These are phyloP conservation scores for Trididemnum clinides DNA, from an alignment of 23 tunicate genomes.

Conservation along the genomic window DNA sequence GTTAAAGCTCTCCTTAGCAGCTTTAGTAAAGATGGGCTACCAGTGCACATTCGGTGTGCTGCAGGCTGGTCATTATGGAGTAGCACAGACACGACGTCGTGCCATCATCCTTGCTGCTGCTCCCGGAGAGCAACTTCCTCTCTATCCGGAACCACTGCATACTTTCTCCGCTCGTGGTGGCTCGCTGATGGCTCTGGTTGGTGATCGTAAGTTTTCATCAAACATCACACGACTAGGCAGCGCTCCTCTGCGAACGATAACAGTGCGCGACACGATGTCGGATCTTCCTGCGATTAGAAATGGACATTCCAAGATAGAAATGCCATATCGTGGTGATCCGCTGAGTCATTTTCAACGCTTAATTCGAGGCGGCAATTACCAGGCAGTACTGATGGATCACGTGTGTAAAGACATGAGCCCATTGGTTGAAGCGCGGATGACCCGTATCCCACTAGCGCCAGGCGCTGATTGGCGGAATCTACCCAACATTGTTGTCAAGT, in stretches of 20 bases:
- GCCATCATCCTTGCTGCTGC: slow-evolving; percentile 92
- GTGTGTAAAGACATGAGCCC: slow-evolving; percentile 87
- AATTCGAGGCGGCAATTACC: slow-evolving; percentile 60
- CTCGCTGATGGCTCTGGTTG: slow-evolving; percentile 60
- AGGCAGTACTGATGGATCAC: slow-evolving; percentile 73
- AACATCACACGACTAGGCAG: slow-evolving; percentile 51
- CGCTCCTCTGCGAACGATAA: slow-evolving; percentile 85
- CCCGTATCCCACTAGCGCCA: slow-evolving; percentile 65
- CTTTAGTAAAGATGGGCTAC: slow-evolving; percentile 80
- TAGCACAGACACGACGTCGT: slow-evolving; percentile 81
- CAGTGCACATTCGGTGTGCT: slow-evolving; percentile 89
- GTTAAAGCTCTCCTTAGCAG: slow-evolving; percentile 71
- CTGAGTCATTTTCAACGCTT: slow-evolving; percentile 72
- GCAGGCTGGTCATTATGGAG: slow-evolving; percentile 95
- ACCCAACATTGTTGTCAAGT: slow-evolving; percentile 68
- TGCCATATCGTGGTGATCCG: slow-evolving; percentile 54
- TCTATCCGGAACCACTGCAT: slow-evolving; percentile 88
- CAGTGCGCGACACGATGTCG: slow-evolving; percentile 90
- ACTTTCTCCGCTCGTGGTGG: slow-evolving; percentile 77
- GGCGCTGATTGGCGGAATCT: slow-evolving; percentile 96
- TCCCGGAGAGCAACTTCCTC: slow-evolving; percentile 83
- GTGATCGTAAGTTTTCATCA: slow-evolving; percentile 54
- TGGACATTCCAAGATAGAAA: slow-evolving; percentile 71
- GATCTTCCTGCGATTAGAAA: slow-evolving; percentile 85
- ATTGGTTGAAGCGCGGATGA: slow-evolving; percentile 65